Base-by-base conservation (phyloP, 2,113 vertebrate species). In the Anguilla rostrata region DNA sequence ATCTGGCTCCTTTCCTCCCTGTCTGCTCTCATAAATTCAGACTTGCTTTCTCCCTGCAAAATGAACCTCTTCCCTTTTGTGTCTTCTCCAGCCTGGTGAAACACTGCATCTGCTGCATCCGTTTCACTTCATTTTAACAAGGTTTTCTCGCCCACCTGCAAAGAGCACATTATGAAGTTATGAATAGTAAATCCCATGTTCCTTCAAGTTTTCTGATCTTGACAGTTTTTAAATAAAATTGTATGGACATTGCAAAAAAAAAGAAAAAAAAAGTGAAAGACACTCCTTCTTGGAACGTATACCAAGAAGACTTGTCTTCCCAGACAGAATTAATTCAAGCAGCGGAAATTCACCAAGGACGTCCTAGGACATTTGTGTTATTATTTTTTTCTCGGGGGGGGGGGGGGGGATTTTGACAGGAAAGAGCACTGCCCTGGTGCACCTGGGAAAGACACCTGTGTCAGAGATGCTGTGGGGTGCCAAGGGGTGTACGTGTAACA, bases 371-470 rank as follows among this genome's bases (percentile, higher is more conserved):
- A 22, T 71, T 71, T n/a, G 16, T 71, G 4, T 71, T 71, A 8
- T 71, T 63, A 5, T 63, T 18, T 34, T 34, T 34, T 34, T 34
- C 34, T 34, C 0, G 34, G 34, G 34, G 34, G 34, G 34, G 34
- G 34, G 34, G 34, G 34, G 34, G 34, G 34, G 34, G 22, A n/a
- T n/a, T 60, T 66, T 66, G 49, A 57, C 66, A 41, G 75, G 83
- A 86, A 84, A 85, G 60, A 84, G 86, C 82, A 56, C 57, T 82
- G 60, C 84, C 79, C 83, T 16, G 39, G 16, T 82, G 88, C 22
- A 81, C 86, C 86, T 83, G 79, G 60, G 78, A 84, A 78, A 49
- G 46, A 46, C 71, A 82, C 26, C 82, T 39, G 66, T 15, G 84
- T 49, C 81, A 82, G 26, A 39, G 43, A n/a, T 0, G 43, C 46